Evolutionary conservation across 1,140 invertebrate species (phyloP).

Genomic region (Caenorhabditis latens): DNA sequence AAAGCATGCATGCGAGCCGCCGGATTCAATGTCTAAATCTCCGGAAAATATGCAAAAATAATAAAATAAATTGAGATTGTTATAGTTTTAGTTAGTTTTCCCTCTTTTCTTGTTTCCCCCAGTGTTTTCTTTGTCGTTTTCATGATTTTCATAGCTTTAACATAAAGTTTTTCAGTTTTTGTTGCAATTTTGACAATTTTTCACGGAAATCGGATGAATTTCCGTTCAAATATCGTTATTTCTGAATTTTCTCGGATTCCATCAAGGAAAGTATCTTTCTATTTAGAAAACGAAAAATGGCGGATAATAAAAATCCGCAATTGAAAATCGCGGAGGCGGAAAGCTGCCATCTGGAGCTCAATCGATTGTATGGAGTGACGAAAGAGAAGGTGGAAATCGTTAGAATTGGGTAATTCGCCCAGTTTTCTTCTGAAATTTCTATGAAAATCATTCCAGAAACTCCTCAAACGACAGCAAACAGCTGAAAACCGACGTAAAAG

Average conservation of each 20-base stretch:
- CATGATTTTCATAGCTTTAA: conserved; percentile 28
- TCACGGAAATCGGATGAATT: no score
- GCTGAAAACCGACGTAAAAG: conserved; percentile 11
- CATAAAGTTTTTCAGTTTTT: conserved; percentile 10
- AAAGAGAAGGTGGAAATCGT: conserved; percentile 58
- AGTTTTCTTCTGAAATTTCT: no score
- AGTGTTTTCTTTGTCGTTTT: conserved; percentile 1
- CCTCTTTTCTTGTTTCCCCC: conserved; percentile 2
- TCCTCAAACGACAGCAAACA: conserved; percentile 22
- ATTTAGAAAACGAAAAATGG: not conserved
- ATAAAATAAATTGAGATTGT: not conserved
- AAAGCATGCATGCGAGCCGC: conserved; percentile 94
- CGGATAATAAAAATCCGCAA: not conserved
- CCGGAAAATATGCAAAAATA: not conserved
- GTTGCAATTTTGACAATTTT: no score
- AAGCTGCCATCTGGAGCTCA: conserved; percentile 48
- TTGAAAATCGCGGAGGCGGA: conserved; percentile 33
- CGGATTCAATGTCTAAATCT: conserved; percentile 90
- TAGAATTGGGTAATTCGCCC: not conserved
- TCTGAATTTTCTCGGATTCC: no score
- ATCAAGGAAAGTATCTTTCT: not conserved
- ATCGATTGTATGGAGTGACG: conserved; percentile 24
- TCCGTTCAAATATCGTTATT: no score
- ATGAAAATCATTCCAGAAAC: conserved; percentile 13
- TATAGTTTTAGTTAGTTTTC: conserved; percentile 47